Evolutionary conservation across 2,113 vertebrate species (phyloP), one percentile per base, ranked within the genome.

Genomic region (Hystrix brachyura): DNA sequence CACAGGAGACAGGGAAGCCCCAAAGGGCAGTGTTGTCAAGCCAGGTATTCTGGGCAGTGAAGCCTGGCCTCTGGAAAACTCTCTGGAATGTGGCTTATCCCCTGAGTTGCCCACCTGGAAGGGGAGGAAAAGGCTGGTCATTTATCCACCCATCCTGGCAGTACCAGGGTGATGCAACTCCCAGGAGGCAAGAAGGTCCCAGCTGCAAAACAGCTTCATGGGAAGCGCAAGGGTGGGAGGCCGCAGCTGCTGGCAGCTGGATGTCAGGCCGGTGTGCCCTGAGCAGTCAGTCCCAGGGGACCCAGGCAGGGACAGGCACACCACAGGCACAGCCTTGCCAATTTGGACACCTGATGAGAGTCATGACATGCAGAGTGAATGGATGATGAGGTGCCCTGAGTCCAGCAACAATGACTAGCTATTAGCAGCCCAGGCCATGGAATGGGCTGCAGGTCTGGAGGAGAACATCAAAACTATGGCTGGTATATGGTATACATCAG

Each of bases 311-410:
- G 51, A 62, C 8, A 4, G 34, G 62, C 51, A 43, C 27, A 21
- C 21, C 84, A 53, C 27, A 17, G 2, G 46, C 38, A 13, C 8
- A 6, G 53, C 27, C 53, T 8, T 0, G 6, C 11, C 4, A 4
- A 46, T 38, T 7, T 64, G 23, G 14, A n/a, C 62, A 25, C 11
- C 60, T 65, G 64, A 9, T 4, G 38, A 48, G 46, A 55, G 55
- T 46, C 25, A 7, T 55, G 1, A 3, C 8, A 25, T 34, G 69
- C 60, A 51, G 84, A 62, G 85, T 1, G 15, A 18, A 32, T 0
- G 7, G 71, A 38, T 17, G 53, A n/a, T 7, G 43, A 71, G 60
- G 19, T 13, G 18, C 14, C 29, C 62, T 7, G 38, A n/a, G 46
- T 34, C 23, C 7, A 64, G 51, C n/a, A 59, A 29, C 5, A 34